Evolutionary conservation across 1,140 invertebrate genomes (phyloP).

Genomic region (Spodoptera litura): DNA sequence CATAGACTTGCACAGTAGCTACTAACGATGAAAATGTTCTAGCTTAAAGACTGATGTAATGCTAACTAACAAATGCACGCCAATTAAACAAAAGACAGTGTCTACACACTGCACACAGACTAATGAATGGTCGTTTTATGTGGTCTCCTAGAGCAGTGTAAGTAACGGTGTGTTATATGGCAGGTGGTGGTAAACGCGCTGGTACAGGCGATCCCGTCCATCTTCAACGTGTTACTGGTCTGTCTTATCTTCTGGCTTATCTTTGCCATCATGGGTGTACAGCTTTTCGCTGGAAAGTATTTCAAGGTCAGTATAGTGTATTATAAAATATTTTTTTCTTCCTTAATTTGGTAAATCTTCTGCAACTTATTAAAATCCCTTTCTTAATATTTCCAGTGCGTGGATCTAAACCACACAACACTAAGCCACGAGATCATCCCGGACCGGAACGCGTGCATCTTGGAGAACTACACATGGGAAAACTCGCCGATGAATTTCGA

Average conservation of each 20-base stretch:
- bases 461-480: conserved; percentile 97
- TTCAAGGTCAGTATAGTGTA: conserved; percentile 87
- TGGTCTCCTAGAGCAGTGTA: background rate
- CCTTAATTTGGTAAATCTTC: background rate
- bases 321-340: background rate
- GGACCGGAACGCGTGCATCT: conserved; percentile 92
- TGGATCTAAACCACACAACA: conserved; percentile 93
- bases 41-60: background rate
- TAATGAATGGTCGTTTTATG: background rate
- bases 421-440: conserved; percentile 95
- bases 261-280: conserved; percentile 97
- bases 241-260: conserved; percentile 98
- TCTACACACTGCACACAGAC: conserved; percentile 2
- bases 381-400: conserved; percentile 89
- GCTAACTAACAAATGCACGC: conserved; percentile 22
- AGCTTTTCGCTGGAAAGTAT: conserved; percentile 97
- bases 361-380: background rate
- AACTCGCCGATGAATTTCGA: conserved; percentile 99
- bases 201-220: conserved; percentile 97
- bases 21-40: conserved; percentile 8
- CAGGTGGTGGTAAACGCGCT: conserved; percentile 95
- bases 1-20: conserved; percentile 20
- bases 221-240: conserved; percentile 97
- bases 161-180: conserved; percentile 1
- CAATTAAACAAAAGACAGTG: conserved; percentile 1